Conservation (phyloP, 2,797 vertebrate species). For the Myripristis murdjan region DNA sequence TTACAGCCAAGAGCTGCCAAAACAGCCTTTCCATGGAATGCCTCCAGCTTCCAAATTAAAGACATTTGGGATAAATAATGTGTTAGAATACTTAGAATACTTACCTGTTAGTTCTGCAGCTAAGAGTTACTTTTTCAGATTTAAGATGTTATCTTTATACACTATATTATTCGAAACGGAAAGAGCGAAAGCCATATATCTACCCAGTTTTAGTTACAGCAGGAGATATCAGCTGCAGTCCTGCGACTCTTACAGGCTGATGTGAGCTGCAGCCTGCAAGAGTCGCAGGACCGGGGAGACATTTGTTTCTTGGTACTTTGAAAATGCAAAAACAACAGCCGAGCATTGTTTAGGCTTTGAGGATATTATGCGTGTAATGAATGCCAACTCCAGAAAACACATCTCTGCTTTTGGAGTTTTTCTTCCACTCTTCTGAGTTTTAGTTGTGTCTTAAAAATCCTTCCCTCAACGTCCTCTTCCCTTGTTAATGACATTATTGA, state of each 20-base stretch:
- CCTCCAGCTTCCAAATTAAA: conserved; percentile 68
- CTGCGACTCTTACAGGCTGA: conserved; percentile 3
- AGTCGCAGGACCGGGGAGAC: not conserved
- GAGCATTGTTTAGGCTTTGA: conserved; percentile 49
- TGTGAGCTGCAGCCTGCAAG: conserved; percentile 8
- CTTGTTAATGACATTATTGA: conserved; percentile 51
- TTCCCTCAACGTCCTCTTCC: conserved; percentile 27
- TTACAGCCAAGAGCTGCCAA: conserved; percentile 75
- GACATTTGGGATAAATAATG: conserved; percentile 68
- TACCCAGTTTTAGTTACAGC: too few species aligned
- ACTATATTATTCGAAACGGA: conserved; percentile 23
- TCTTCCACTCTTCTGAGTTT: conserved; percentile 46
- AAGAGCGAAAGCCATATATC: not conserved
- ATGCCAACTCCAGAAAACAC: conserved; percentile 51
- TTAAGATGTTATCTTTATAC: conserved; percentile 9
- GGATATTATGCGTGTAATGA: conserved; percentile 48
- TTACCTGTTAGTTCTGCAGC: conserved; percentile 26
- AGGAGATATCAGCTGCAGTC: conserved; percentile 13
- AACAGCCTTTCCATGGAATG: conserved; percentile 71
- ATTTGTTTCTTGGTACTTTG: conserved; percentile 41
- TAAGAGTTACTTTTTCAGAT: conserved; percentile 39
- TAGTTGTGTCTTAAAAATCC: conserved; percentile 51
- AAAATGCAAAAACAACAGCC: conserved; percentile 27
- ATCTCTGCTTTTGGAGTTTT: conserved; percentile 42
- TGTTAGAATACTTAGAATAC: conserved; percentile 46